Base-by-base conservation (phyloP, 2,888 invertebrate genomes). In the Synergus itoensis region DNA sequence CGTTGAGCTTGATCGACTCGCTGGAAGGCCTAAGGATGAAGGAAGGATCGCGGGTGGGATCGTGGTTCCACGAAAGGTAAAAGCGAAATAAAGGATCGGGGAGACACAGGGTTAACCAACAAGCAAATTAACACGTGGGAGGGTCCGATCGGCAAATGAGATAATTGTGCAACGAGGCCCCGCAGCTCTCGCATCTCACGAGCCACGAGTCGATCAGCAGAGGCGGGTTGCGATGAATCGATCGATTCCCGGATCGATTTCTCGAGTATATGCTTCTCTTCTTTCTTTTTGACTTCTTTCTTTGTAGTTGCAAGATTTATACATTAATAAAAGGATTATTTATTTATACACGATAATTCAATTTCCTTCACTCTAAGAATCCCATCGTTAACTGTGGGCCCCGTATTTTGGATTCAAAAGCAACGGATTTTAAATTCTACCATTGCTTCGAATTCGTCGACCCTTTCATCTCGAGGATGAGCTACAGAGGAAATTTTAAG, bases 121-220 rank as follows among this genome's bases (percentile, higher is more conserved):
- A 92, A 91, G 91, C 91, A 91, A 92, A 92, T 91, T 92, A 92
- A 91, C 91, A 91, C 91, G 91, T 91, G 91, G 91, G 91, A 91
- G 91, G 91, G 90, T 89, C 89, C 87, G 91, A 91, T 91, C 90
- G 90, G 89, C 85, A 86, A 90, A 87, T 88, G 86, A 89, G 91
- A 91, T 91, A 90, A 91, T 88, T 87, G 88, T 87, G 86, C 86
- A 88, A 90, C 88, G 87, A 88, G 86, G 85, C 87, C 82, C 82
- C 82, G 83, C 82, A 82, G 82, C 80, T 78, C 77, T 79, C 78
- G 80, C 79, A 79, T 48, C 79, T 78, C 86, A 81, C 80, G 82
- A 83, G 86, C 84, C 86, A 86, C 84, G 85, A 85, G 86, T 81
- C 83, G 84, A 87, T 84, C 87, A 81, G 76, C 12, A 84, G 84